Conservation (phyloP, 1,140 invertebrate species). For the Drosophila orena region DNA sequence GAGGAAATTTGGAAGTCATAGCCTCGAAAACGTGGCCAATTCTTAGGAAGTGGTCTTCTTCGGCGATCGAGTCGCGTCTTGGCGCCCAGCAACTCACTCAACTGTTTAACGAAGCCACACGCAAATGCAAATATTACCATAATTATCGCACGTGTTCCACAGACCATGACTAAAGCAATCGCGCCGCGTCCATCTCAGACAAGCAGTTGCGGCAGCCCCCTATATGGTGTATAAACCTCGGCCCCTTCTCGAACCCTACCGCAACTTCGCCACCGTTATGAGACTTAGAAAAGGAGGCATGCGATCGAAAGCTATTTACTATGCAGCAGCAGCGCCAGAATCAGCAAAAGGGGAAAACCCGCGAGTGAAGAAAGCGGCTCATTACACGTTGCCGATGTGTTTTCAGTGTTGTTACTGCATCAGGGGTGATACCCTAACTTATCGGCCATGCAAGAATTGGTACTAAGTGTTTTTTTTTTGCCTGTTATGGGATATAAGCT, state of each 20-base stretch:
- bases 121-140: constrained; percentile 83
- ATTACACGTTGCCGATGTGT: constrained; percentile 67
- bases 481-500: no score
- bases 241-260: neutral
- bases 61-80: constrained; percentile 37
- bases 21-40: constrained; percentile 25
- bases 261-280: constrained; percentile 9
- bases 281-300: constrained; percentile 57
- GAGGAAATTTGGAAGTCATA: constrained; percentile 1
- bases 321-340: constrained; percentile 55
- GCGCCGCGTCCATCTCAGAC: constrained; percentile 71
- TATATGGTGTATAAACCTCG: constrained; percentile 3
- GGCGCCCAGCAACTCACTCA: constrained; percentile 76
- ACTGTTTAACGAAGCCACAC: constrained; percentile 81
- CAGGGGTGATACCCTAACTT: constrained; percentile 26
- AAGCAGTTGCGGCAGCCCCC: constrained; percentile 23
- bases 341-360: constrained; percentile 25
- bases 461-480: neutral
- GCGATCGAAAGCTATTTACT: constrained; percentile 80
- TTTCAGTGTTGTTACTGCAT: constrained; percentile 49
- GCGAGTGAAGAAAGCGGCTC: constrained; percentile 77
- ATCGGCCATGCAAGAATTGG: neutral
- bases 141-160: constrained; percentile 76
- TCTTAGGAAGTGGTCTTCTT: constrained; percentile 10
- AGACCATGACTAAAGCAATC: constrained; percentile 82